phyloP scores from a whole-genome alignment of 2,113 vertebrate genomes.

The Naja naja region DNA sequence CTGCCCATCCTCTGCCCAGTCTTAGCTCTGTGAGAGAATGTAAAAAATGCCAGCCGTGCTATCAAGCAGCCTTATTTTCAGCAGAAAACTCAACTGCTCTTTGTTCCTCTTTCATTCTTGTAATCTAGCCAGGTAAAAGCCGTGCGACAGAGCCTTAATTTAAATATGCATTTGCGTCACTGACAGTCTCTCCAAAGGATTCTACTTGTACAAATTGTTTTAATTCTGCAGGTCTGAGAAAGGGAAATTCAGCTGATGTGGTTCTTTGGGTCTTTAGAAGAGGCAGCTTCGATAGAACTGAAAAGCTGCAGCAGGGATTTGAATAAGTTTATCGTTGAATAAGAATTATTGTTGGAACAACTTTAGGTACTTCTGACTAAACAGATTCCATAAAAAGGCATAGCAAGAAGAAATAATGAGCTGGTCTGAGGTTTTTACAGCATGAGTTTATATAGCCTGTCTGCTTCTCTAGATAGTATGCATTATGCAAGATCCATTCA shows the following conservation, averaged over 20 bases:
- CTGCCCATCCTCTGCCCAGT: too few species aligned
- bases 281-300: background rate
- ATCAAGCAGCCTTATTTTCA: background rate
- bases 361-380: background rate
- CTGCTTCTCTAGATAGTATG: background rate
- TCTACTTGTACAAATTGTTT: background rate
- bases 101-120: background rate
- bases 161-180: background rate
- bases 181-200: background rate
- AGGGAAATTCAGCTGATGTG: conserved; percentile 41
- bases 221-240: background rate
- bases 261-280: conserved; percentile 25
- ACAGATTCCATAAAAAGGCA: background rate
- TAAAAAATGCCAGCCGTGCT: background rate
- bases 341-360: background rate
- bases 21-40: background rate
- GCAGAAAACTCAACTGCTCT: background rate
- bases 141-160: background rate
- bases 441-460: background rate
- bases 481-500: background rate
- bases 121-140: background rate
- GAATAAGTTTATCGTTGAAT: background rate
- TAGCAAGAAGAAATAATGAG: background rate
- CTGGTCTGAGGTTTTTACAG: background rate
- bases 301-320: background rate